Evolutionary conservation across 1,140 invertebrate genomes (phyloP).

Genomic region (Druon quercuslanigerum): DNA sequence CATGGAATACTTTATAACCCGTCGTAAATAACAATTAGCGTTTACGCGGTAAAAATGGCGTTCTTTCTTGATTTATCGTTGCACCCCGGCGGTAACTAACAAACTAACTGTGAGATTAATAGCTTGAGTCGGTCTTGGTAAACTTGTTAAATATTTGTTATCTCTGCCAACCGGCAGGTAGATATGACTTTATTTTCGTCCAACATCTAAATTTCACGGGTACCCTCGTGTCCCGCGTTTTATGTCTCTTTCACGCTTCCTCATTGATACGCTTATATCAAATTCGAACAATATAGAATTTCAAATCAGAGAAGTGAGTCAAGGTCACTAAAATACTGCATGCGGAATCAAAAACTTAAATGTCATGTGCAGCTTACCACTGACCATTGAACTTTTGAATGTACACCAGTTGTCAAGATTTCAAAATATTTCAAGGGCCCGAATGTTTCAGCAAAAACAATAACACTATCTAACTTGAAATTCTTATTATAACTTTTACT

Average conservation of each 20-base stretch:
- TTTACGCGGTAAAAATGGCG: constrained; percentile 56
- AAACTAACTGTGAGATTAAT: constrained; percentile 66
- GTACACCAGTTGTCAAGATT: too few relatives aligned
- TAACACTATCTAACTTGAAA: too few relatives aligned
- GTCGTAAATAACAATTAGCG: constrained; percentile 71
- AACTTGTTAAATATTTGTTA: constrained; percentile 53
- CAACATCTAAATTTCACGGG: constrained; percentile 14
- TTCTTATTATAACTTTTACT: too few relatives aligned
- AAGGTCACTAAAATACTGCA: too few relatives aligned
- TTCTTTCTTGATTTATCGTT: constrained; percentile 54
- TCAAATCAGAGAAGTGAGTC: too few relatives aligned
- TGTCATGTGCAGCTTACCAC: too few relatives aligned
- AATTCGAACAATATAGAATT: too few relatives aligned
- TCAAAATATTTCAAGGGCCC: too few relatives aligned
- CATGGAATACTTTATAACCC: constrained; percentile 61
- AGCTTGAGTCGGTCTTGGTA: constrained; percentile 53
- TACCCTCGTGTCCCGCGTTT: background rate
- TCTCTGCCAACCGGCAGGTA: constrained; percentile 27
- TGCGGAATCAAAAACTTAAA: too few relatives aligned
- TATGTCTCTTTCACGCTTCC: background rate
- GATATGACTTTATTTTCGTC: constrained; percentile 26
- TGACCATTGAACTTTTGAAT: too few relatives aligned
- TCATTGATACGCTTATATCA: too few relatives aligned
- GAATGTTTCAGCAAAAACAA: too few relatives aligned
- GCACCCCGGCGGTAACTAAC: constrained; percentile 51